These are phyloP conservation scores for Smittia aterrima DNA, from an alignment of 2,888 invertebrate species.

Conservation along the genomic window DNA sequence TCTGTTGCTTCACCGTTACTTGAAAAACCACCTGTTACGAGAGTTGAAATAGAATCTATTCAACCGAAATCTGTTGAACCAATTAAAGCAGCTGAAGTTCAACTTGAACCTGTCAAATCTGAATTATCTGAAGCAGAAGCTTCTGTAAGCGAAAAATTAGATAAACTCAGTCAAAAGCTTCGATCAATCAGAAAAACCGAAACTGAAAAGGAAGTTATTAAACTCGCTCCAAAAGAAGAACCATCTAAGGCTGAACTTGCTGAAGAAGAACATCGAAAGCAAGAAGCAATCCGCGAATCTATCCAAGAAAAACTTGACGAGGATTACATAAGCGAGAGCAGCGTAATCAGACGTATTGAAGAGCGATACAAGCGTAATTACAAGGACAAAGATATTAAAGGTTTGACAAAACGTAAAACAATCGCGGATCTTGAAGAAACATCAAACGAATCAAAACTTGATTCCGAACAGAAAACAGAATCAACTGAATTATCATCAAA, in stretches of 20 bases:
- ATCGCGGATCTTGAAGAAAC: constrained; percentile 35
- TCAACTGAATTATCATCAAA: constrained; percentile 37
- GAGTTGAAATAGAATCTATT: constrained; percentile 40
- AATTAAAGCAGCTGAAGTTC: constrained; percentile 1
- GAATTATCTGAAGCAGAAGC: constrained; percentile 36
- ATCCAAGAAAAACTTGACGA: constrained; percentile 39
- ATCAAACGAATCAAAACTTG: constrained; percentile 13
- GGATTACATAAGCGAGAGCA: constrained; percentile 32
- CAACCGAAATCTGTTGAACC: constrained; percentile 11
- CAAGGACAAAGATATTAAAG: constrained; percentile 34
- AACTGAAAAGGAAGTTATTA: constrained; percentile 17
- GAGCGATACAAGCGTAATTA: constrained; percentile 34
- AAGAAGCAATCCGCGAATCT: constrained; percentile 33
- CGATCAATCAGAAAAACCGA: constrained; percentile 29
- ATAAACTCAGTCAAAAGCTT: constrained; percentile 40
- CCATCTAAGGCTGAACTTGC: not conserved
- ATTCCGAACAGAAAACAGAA: constrained; percentile 43
- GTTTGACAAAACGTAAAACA: constrained; percentile 5
- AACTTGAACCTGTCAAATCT: constrained; percentile 23
- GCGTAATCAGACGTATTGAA: constrained; percentile 38
- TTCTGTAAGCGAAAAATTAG: constrained; percentile 40
- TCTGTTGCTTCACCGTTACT: constrained; percentile 10
- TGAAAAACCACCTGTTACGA: not conserved
- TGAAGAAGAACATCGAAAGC: constrained; percentile 22
- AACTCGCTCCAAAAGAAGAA: constrained; percentile 23